Base-by-base conservation (phyloP, 2,113 vertebrate genomes). In the Lonchura striata region DNA sequence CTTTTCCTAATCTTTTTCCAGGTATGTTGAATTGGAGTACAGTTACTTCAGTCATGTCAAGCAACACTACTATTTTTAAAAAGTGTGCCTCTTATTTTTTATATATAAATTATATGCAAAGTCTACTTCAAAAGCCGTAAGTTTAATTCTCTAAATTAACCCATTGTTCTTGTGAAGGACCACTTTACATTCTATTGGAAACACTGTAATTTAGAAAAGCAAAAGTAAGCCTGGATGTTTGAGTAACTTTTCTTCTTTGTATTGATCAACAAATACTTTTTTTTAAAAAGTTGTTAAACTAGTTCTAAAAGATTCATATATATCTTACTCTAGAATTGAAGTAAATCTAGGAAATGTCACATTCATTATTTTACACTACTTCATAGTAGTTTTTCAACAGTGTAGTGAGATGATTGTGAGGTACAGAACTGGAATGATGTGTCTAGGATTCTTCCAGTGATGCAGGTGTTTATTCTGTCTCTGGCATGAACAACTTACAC, bases 121-220 rank as follows among this genome's bases (percentile, higher is more conserved):
- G 14, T 78, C 11, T 57, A 23, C 37, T 78, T 75, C 41, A 81
- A 87, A 84, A 86, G 24, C 18, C 60, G 12, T 68, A 59, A 77
- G 76, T 70, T 21, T 39, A 41, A 65, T 50, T 92, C 20, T 68
- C 33, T 52, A 20, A 71, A 52, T 60, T 60, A 60, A n/a, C 6
- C 23, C 49, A 50, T 15, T 87, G 21, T 27, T 93, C 53, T 95
- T 94, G 82, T 89, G 79, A 89, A 96, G 84, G 71, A 80, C 80
- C 83, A 85, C 76, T 97, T 81, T 74, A 65, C 64, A 47, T 59
- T 93, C 81, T 71, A 33, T 14, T 85, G 41, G 35, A 90, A 94
- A 89, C 39, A 81, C n/a, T 74, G 18, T 35, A 37, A 56, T 64
- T 76, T 39, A 79, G 92, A 95, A 96, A 86, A 27, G 90, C 88